phyloP scores from a whole-genome alignment of 2,888 invertebrate species.

The Andrena marginata region DNA sequence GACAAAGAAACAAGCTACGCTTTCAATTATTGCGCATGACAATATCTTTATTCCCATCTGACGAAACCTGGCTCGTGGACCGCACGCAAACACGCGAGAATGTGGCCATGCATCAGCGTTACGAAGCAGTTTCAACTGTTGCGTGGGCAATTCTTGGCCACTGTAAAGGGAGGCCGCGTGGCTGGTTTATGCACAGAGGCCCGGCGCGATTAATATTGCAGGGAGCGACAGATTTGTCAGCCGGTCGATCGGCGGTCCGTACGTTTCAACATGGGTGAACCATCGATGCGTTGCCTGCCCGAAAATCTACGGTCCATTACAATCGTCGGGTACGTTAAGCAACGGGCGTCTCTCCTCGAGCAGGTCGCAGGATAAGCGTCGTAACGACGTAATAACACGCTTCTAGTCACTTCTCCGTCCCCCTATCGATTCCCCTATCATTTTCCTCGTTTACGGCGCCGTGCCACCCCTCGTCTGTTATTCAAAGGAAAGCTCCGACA shows the following conservation, averaged over 20 bases:
- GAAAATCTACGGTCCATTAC: not conserved
- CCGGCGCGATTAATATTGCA: not conserved
- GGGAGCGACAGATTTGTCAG: slow-evolving; percentile 4
- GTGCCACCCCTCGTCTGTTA: too few species aligned
- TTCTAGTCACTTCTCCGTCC: not conserved
- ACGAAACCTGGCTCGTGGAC: not conserved
- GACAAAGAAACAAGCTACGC: not conserved
- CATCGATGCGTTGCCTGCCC: not conserved
- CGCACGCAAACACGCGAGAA: slow-evolving; percentile 11
- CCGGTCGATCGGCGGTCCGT: slow-evolving; percentile 4
- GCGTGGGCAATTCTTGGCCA: slow-evolving; percentile 3
- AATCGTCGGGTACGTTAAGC: not conserved
- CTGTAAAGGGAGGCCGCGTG: slow-evolving; percentile 24
- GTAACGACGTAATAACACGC: not conserved
- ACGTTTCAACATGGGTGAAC: not conserved
- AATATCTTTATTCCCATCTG: not conserved
- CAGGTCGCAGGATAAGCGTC: not conserved
- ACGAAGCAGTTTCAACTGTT: slow-evolving; percentile 20
- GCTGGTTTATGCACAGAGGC: slow-evolving; percentile 24
- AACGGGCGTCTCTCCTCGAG: not conserved
- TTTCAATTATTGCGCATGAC: too few species aligned
- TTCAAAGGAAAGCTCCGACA: too few species aligned
- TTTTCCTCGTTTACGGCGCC: not conserved
- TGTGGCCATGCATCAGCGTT: slow-evolving; percentile 15
- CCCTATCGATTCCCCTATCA: not conserved